These are phyloP conservation scores for Alaudala cheleensis DNA, from an alignment of 2,113 vertebrate genomes.

Conservation along the genomic window DNA sequence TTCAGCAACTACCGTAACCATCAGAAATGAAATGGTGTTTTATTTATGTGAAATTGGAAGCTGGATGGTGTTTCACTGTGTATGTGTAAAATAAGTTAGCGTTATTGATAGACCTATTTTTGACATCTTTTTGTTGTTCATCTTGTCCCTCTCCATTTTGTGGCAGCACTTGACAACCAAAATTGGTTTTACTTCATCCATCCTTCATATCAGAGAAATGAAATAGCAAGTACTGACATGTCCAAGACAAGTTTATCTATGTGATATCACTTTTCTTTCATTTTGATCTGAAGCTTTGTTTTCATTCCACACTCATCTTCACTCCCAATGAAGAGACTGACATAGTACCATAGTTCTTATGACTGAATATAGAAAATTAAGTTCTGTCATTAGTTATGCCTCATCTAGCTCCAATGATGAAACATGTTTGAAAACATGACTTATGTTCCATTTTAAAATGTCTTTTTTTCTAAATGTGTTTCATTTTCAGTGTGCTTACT, in stretches of 20 bases:
- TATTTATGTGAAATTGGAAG: slow-evolving; percentile 61
- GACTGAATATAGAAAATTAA: neutral
- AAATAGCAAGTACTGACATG: slow-evolving; percentile 45
- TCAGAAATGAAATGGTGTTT: slow-evolving; percentile 21
- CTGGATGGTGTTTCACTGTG: slow-evolving; percentile 45
- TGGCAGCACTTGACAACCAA: slow-evolving; percentile 63
- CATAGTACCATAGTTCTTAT: neutral
- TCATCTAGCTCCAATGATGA: neutral
- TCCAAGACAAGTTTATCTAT: slow-evolving; percentile 57
- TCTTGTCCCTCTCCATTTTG: slow-evolving; percentile 53
- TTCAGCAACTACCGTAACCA: slow-evolving; percentile 45
- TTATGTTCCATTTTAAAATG: neutral
- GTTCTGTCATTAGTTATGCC: neutral
- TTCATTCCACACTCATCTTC: slow-evolving; percentile 34
- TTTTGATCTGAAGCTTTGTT: slow-evolving; percentile 60
- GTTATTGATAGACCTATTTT: slow-evolving; percentile 71
- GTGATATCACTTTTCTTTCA: slow-evolving; percentile 41
- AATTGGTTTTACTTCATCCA: slow-evolving; percentile 69
- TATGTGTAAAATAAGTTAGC: slow-evolving; percentile 57
- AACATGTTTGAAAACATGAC: neutral
- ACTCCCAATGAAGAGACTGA: neutral
- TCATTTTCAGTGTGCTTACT: neutral
- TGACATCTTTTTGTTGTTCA: slow-evolving; percentile 50
- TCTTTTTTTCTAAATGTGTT: neutral
- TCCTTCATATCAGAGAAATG: slow-evolving; percentile 57